phyloP scores from a whole-genome alignment of 1,140 invertebrate genomes.

The Hestina assimilis region DNA sequence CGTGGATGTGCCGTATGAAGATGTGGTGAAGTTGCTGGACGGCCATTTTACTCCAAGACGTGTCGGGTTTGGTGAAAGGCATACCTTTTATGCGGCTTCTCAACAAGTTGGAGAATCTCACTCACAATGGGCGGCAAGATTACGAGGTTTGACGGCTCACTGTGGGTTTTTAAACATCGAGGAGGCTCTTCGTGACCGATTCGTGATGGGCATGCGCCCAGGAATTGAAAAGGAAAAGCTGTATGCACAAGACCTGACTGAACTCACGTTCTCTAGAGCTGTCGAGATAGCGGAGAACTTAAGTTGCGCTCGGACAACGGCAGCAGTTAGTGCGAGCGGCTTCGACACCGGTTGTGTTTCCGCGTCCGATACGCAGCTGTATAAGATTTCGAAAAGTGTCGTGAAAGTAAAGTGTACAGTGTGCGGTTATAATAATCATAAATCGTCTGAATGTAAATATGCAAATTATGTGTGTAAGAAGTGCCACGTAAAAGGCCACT shows the following conservation, averaged over 20 bases:
- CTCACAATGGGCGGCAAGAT: slow-evolving; percentile 37
- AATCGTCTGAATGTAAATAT: slow-evolving; percentile 29
- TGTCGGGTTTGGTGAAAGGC: slow-evolving; percentile 34
- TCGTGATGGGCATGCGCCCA: slow-evolving; percentile 25
- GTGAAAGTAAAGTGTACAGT: slow-evolving; percentile 22
- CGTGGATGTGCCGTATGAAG: slow-evolving; percentile 29
- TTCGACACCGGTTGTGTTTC: neutral
- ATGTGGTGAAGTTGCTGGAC: slow-evolving; percentile 31
- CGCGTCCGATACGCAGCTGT: neutral
- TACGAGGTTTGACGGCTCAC: slow-evolving; percentile 22
- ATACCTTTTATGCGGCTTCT: slow-evolving; percentile 33
- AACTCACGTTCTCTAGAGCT: slow-evolving; percentile 15
- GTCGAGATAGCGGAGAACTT: slow-evolving; percentile 17
- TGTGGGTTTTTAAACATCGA: slow-evolving; percentile 15
- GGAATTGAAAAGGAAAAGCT: slow-evolving; percentile 30
- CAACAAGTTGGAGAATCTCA: slow-evolving; percentile 27
- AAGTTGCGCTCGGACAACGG: neutral
- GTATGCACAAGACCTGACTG: slow-evolving; percentile 17
- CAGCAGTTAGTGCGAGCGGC: neutral
- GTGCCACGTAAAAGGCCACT: slow-evolving; percentile 30
- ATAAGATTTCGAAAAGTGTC: neutral
- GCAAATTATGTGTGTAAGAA: slow-evolving; percentile 34
- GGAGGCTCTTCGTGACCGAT: slow-evolving; percentile 21
- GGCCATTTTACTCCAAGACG: slow-evolving; percentile 33
- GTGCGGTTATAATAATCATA: slow-evolving; percentile 29